Base-by-base conservation (phyloP, 1,140 invertebrate genomes). In the Rhagoletis pomonella region DNA sequence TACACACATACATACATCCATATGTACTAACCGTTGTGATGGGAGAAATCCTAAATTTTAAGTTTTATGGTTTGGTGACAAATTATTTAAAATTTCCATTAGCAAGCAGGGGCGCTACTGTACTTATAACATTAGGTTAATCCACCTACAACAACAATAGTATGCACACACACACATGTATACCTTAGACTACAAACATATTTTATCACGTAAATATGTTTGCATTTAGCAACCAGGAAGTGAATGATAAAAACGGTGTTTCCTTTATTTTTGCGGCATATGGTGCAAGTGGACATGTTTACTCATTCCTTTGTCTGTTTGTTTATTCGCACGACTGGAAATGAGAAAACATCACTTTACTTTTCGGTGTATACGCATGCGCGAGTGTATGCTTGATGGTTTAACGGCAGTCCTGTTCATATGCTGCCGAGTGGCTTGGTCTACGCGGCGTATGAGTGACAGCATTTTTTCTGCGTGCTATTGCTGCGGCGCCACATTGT, bases 21-120 rank as follows among this genome's bases (percentile, higher is more conserved):
- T 77, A n/a, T n/a, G 44, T 4, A n/a, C 17, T 64, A 19, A 10
- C 10, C 12, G 65, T 50, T 19, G 1, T 6, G 1, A 17, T 55
- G 4, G 9, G 50, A 55, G 50, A 81, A 29, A 10, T 29, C 17
- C 17, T 50, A 81, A 81, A 55, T 81, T 55, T 81, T 81, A 19
- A 81, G 19, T 55, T 81, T 81, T 81, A 73, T 73, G 42, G 14
- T 14, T 42, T 47, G 14, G 14, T 73, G 67, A 73, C 67, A 73
- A 73, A 73, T 73, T 73, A 73, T 73, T 44, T 47, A 17, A 73
- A 73, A 73, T 73, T 73, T 73, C 67, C 67, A 73, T 73, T 73
- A 73, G 42, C 67, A 73, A 39, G 39, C 67, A 73, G 39, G 3
- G 42, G 29, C 64, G 19, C 10, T 19, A 67, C 29, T 12, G 10